Percentiles rank a stretch among this genome's conserved stretches.
phyloP scores from a whole-genome alignment of 1,140 invertebrate genomes.

The Euschistus heros region DNA sequence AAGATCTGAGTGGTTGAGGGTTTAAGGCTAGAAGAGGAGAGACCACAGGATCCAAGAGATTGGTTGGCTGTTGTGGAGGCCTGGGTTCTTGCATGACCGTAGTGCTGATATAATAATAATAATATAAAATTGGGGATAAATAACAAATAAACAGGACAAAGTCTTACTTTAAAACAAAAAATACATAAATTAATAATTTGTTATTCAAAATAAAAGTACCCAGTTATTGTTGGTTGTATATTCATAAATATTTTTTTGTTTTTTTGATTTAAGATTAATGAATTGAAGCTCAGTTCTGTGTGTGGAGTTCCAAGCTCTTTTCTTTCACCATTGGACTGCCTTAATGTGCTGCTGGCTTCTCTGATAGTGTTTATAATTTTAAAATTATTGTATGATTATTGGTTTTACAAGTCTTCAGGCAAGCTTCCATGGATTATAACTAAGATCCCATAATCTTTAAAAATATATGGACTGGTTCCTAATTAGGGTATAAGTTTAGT shows the following conservation, averaged over 20 bases:
- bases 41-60: too few species aligned
- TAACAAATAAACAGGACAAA: too few species aligned
- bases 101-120: too few species aligned
- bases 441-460: slow-evolving; percentile 39
- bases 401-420: slow-evolving; percentile 63
- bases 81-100: too few species aligned
- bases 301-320: slow-evolving; percentile 45
- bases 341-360: slow-evolving; percentile 54
- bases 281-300: slow-evolving; percentile 53
- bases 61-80: too few species aligned
- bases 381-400: slow-evolving; percentile 70
- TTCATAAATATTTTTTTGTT: background rate
- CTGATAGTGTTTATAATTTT: slow-evolving; percentile 58
- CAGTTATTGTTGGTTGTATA: background rate
- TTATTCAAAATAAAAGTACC: background rate
- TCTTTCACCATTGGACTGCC: slow-evolving; percentile 49
- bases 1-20: too few species aligned
- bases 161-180: too few species aligned
- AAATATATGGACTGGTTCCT: too few species aligned
- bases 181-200: too few species aligned
- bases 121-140: too few species aligned
- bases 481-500: too few species aligned
- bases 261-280: slow-evolving; percentile 48
- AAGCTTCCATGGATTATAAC: slow-evolving; percentile 67
- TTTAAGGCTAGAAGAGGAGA: too few species aligned